Conservation (phyloP, 2,797 vertebrate species). For the Acanthiza pusilla region DNA sequence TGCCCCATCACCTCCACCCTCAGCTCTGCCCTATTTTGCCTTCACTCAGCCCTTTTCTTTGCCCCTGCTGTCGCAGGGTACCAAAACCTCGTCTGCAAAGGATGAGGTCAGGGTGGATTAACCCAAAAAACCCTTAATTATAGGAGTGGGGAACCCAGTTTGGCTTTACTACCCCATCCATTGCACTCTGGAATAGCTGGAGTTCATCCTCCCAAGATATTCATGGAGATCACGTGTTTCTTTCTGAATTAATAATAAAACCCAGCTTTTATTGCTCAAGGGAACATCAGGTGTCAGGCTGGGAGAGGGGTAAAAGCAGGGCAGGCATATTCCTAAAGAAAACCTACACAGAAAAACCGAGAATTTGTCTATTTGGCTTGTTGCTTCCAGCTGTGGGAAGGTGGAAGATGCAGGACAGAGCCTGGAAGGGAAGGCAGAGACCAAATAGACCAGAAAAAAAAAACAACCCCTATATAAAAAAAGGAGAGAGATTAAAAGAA, state of each 20-base stretch:
- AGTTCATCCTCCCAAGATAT: background rate
- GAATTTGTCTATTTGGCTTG: background rate
- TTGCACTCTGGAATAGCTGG: background rate
- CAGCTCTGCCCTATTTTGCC: background rate
- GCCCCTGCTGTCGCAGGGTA: rapidly evolving
- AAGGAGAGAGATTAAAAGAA: background rate
- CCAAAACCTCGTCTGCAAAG: background rate
- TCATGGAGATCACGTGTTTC: rapidly evolving
- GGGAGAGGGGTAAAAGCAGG: background rate
- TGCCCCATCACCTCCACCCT: background rate
- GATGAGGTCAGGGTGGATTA: background rate
- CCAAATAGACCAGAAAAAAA: background rate
- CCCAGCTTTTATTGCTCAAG: background rate
- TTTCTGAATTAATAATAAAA: background rate
- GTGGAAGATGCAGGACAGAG: background rate
- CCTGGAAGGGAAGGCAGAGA: background rate
- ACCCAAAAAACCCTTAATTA: background rate
- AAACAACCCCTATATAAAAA: background rate
- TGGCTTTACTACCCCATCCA: background rate
- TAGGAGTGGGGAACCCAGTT: background rate
- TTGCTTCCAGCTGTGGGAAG: background rate
- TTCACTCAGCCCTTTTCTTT: background rate
- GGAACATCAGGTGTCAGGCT: rapidly evolving
- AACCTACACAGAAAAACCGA: background rate
- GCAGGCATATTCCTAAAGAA: background rate